Base-by-base conservation (phyloP, 2,113 vertebrate genomes). In the Zapornia atra region DNA sequence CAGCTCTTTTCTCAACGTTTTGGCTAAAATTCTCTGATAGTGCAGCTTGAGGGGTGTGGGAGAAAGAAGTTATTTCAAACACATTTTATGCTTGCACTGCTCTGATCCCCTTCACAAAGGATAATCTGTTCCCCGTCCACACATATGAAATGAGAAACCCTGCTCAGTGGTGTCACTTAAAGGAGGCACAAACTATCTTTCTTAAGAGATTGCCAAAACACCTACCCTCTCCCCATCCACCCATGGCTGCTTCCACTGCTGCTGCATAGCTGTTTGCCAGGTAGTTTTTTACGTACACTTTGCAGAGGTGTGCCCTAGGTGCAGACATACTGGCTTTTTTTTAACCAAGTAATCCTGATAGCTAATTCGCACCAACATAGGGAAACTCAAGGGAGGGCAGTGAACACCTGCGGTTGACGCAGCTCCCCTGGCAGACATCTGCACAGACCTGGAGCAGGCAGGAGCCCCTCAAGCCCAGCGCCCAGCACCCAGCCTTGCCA, bases 221-320 rank as follows among this genome's bases (percentile, higher is more conserved):
- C 6, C 25, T 59, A 38, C 36, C 10, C 9, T 34, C 29, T 24
- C 29, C 22, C 82, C n/a, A 7, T 38, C 29, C 51, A 73, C 6
- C 51, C 33, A 2, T 0, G 17, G n/a, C 17, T 0, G 0, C 29
- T 54, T 50, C 51, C 18, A 0, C 33, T 16, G 48, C 53, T 54
- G 89, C 48, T 11, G 0, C 0, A 2, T 12, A 73, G 54, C 42
- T 31, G 3, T 69, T 63, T 79, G 42, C 70, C 50, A 69, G 36
- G 19, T 20, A 28, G 29, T 10, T 64, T 28, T 48, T 56, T 18
- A 8, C 1, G 54, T 14, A 31, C n/a, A 53, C 11, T 50, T 42
- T 9, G 50, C 78, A 57, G 57, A 61, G 61, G 19, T 16, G 54
- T 11, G 56, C 22, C 33, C 17, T 6, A 28, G n/a, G 7, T 24